phyloP scores from a whole-genome alignment of 1,140 invertebrate genomes.

The Palaemon carinicauda region DNA sequence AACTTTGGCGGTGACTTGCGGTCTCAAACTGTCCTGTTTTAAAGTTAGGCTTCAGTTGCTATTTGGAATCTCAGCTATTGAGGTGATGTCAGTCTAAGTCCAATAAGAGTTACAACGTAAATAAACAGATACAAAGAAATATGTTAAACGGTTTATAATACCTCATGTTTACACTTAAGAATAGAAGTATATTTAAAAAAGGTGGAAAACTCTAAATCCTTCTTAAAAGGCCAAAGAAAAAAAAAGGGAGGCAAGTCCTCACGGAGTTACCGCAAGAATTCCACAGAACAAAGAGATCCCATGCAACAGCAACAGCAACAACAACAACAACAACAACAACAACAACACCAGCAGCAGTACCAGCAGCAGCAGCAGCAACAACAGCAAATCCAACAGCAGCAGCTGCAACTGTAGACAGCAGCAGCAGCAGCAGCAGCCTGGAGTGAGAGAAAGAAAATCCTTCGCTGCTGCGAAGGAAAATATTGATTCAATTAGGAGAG shows the following conservation, averaged over 20 bases:
- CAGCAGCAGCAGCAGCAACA: neutral
- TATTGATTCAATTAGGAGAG: conserved; percentile 51
- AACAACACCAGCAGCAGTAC: neutral
- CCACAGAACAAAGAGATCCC: neutral
- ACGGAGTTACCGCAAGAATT: neutral
- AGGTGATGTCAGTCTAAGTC: no score
- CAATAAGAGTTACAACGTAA: no score
- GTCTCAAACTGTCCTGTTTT: no score
- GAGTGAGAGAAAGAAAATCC: conserved; percentile 1
- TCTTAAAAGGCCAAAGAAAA: no score
- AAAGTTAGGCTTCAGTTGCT: no score
- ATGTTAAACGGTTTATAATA: no score
- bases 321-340: neutral
- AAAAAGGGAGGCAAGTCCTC: neutral
- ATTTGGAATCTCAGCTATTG: no score
- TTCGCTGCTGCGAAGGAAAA: conserved; percentile 30
- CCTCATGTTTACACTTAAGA: no score
- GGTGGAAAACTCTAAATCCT: no score
- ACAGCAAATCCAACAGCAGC: neutral
- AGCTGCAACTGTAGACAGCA: neutral
- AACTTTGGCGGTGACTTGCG: no score
- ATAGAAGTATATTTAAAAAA: no score
- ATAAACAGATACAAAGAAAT: no score
- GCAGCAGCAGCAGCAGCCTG: neutral
- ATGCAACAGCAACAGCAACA: neutral